Evolutionary conservation across 2,888 invertebrate species (phyloP), one percentile per base, ranked within the genome.

Genomic region (Diadromus collaris): DNA sequence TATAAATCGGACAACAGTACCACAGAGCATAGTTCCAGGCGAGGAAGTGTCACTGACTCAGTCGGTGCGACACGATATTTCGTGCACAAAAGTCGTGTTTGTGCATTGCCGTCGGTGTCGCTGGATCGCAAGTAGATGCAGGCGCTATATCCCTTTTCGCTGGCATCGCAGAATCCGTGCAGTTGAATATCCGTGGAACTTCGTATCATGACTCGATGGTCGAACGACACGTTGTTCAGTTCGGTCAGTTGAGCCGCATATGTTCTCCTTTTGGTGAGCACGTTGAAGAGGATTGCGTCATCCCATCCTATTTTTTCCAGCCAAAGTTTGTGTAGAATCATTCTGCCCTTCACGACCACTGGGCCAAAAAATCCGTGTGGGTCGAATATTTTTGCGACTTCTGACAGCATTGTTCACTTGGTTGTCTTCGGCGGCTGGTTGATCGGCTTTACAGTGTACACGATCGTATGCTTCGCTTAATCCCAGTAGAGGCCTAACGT

Each of bases 41-140:
- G 54, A 21, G 78, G 78, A 9, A 70, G 44, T 16, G 71, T 48
- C 10, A 54, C 13, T 2, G 32, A 9, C 27, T 78, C 75, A 7
- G 75, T 44, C n/a, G 78, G 78, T 21, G 65, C 75, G 19, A 78
- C 75, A 2, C 75, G 46, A 13, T 48, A 56, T 38, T 75, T 75
- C 1, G 78, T 56, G 58, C 74, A 75, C 3, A 61, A 38, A 10
- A 77, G 54, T 5, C 46, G 41, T 9, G 63, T 56, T 2, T 48
- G 29, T 2, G 48, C 32, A 0, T 21, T 54, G 2, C 64, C 56
- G 13, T 34, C 9, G 7, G 1, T 6, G 13, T 69, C 61, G 13
- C 29, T 51, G 9, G 78, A 74, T 21, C 75, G 41, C 0, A 78
- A 16, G 7, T 80, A 78, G 0, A 80, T 48, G 10, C 77, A 80